These are phyloP conservation scores for Gallinago jamesoni DNA, from an alignment of 2,113 vertebrate species.

Conservation along the genomic window DNA sequence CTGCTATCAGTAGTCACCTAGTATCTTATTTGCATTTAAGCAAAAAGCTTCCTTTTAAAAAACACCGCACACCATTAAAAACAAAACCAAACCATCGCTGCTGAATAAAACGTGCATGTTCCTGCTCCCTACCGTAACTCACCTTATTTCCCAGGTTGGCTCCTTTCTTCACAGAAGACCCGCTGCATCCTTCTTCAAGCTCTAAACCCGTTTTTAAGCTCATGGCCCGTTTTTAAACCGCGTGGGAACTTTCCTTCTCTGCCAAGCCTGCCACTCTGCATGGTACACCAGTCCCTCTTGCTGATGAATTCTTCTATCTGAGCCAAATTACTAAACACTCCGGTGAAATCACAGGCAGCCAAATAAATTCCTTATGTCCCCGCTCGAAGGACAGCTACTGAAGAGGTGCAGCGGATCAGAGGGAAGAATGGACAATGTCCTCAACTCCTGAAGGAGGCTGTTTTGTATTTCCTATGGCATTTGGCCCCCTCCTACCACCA, in stretches of 20 bases:
- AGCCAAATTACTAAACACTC: conserved; percentile 51
- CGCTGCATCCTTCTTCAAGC: background rate
- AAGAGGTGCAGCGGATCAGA: background rate
- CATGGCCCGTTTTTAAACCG: conserved; percentile 7
- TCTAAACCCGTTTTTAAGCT: background rate
- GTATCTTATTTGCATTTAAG: conserved; percentile 46
- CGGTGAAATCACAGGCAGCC: background rate
- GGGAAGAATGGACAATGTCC: background rate
- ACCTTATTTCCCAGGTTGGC: background rate
- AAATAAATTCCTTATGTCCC: background rate
- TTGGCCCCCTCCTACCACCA: background rate
- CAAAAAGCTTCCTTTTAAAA: conserved; percentile 37
- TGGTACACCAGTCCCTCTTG: conserved; percentile 26
- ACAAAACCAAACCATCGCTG: background rate
- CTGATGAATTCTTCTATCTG: conserved; percentile 49
- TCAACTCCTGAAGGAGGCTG: background rate
- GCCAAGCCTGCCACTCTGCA: conserved; percentile 12
- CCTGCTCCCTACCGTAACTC: background rate
- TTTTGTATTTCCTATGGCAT: background rate
- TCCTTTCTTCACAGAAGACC: conserved; percentile 18
- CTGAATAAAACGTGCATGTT: background rate
- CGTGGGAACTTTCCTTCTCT: conserved; percentile 23
- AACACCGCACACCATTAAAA: background rate
- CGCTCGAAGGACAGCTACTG: background rate
- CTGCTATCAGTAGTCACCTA: background rate